Base-by-base conservation (phyloP, 2,113 vertebrate genomes). In the Gobiocypris rarus region DNA sequence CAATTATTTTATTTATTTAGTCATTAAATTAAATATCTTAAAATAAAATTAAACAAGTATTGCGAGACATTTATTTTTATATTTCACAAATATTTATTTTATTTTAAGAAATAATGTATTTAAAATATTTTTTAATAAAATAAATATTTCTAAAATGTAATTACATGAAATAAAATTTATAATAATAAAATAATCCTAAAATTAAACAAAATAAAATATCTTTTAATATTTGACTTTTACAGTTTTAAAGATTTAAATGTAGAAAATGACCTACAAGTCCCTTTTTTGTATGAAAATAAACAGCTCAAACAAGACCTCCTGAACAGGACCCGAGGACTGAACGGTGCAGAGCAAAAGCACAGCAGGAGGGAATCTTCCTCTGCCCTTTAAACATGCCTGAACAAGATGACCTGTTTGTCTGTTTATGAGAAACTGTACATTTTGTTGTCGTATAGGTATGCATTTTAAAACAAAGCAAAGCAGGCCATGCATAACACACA, bases 321-420 rank as follows among this genome's bases (percentile, higher is more conserved):
- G 26, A 43, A 19, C 41, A 71, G 26, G 28, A 79, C n/a, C 43
- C 48, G 19, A 24, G n/a, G 28, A 26, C 52, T 83, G 48, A 63
- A 85, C 56, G 22, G n/a, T 48, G 5, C 41, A 41, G 74, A 50
- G 65, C 8, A 69, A 26, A n/a, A 54, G 59, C 43, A 80, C 43
- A 80, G 41, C 43, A 80, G n/a, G 7, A 19, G 15, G 2, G 31
- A 41, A 38, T 41, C 56, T 26, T 22, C 71, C 78, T 19, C 19
- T 28, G 28, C 34, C 19, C 52, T 78, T 43, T 69, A 9, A 48
- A 63, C 79, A 79, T 78, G 74, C 45, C 83, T 79, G 56, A 83
- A 74, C 80, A 67, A 54, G 54, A 71, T 34, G 69, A 52, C 10
- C 22, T 82, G 34, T 73, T 77, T 58, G 38, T 26, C 38, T 61